A percentile compares a stretch with the other conserved stretches of the same genome.
These are phyloP conservation scores for Callochromis pleurospilus DNA, from an alignment of 2,113 vertebrate genomes.

Conservation along the genomic window DNA sequence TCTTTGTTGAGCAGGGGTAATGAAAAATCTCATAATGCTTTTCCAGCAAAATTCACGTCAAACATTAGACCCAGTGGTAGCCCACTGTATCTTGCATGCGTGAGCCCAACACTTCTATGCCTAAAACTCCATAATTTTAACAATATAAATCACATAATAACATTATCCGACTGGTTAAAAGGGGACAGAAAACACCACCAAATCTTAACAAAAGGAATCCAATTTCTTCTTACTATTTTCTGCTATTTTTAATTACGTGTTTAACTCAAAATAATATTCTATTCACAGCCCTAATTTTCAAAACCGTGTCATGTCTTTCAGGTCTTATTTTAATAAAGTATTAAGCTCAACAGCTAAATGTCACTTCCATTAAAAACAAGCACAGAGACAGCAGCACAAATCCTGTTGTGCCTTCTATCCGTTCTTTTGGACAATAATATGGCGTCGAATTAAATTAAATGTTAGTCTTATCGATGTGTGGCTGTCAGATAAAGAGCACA, in stretches of 20 bases:
- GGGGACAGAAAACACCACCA: not conserved
- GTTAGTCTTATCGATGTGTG: not conserved
- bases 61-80: too few species aligned
- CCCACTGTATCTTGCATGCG: too few species aligned
- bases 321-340: not conserved
- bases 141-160: not conserved
- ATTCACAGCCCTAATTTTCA: not conserved
- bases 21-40: too few species aligned
- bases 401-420: not conserved
- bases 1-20: too few species aligned
- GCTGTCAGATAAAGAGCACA: not conserved
- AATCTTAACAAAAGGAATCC: not conserved
- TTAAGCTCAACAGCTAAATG: not conserved
- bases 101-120: too few species aligned
- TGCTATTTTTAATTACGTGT: not conserved
- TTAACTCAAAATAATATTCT: not conserved
- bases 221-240: not conserved
- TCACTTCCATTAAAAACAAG: not conserved
- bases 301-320: rapidly evolving
- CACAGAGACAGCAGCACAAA: not conserved
- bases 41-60: too few species aligned
- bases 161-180: rapidly evolving
- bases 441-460: not conserved
- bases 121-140: not conserved
- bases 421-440: not conserved